A percentile compares a stretch with the other conserved stretches of the same genome.
phyloP scores from a whole-genome alignment of 2,797 vertebrate species.

The Falco naumanni region DNA sequence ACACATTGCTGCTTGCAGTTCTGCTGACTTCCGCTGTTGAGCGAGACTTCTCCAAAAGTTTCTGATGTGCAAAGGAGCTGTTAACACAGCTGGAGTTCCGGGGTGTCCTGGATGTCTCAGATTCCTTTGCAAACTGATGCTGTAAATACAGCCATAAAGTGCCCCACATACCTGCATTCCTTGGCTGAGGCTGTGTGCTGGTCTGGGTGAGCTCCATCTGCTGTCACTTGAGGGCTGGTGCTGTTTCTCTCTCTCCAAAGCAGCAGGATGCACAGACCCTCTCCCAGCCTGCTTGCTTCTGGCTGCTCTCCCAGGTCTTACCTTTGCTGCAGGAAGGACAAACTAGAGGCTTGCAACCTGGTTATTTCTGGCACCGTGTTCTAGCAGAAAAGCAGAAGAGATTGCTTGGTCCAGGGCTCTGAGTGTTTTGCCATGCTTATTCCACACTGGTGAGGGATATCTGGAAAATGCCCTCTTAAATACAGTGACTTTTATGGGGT shows the following conservation, averaged over 20 bases:
- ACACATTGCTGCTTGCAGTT: not conserved
- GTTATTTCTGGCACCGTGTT: not conserved
- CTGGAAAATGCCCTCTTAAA: not conserved
- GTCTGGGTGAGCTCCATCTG: not conserved
- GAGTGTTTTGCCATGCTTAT: accelerated
- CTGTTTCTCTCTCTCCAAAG: not conserved
- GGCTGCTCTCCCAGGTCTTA: not conserved
- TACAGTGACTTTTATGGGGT: not conserved
- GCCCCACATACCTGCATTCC: not conserved
- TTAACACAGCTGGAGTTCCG: not conserved
- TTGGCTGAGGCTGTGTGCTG: not conserved
- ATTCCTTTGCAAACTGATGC: not conserved
- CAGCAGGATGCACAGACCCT: not conserved
- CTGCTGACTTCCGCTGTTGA: not conserved
- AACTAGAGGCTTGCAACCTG: not conserved
- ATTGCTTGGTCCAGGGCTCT: not conserved
- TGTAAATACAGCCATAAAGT: not conserved
- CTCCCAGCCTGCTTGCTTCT: not conserved
- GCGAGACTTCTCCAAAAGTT: not conserved
- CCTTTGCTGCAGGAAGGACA: constrained; percentile 5
- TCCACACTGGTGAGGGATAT: not conserved
- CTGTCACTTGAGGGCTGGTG: not conserved
- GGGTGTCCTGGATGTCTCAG: not conserved
- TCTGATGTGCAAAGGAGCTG: not conserved
- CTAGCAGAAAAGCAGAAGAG: not conserved